A percentile compares a stretch with the other conserved stretches of the same genome.
phyloP scores from a whole-genome alignment of 2,797 vertebrate species.

The Chaunax sp. region DNA sequence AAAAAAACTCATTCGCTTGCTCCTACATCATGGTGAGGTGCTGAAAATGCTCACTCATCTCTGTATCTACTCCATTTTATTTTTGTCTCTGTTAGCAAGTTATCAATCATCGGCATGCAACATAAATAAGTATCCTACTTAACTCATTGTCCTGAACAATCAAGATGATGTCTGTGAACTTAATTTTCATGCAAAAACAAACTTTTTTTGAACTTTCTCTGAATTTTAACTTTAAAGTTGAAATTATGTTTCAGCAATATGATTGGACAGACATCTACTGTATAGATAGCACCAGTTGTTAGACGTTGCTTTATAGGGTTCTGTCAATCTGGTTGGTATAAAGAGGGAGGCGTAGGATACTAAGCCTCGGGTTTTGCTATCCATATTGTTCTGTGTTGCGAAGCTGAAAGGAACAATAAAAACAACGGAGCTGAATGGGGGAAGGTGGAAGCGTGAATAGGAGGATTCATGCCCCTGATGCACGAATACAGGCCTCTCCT shows the following conservation, averaged over 20 bases:
- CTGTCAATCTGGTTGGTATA: constrained; percentile 36
- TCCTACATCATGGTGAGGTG: constrained; percentile 12
- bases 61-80: neutral
- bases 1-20: constrained; percentile 24
- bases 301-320: neutral
- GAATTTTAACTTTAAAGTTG: neutral
- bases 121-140: neutral
- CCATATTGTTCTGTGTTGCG: constrained; percentile 24
- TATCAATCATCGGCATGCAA: neutral
- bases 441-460: constrained; percentile 23
- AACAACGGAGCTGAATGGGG: constrained; percentile 35
- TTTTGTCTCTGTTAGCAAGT: neutral
- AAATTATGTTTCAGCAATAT: too few species aligned
- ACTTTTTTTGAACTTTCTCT: too few species aligned
- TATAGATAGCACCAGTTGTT: too few species aligned
- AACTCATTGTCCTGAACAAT: neutral
- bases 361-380: constrained; percentile 13
- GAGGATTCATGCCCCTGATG: constrained; percentile 48
- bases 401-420: constrained; percentile 52
- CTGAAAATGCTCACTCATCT: constrained; percentile 12
- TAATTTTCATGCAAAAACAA: neutral
- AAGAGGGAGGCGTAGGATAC: too few species aligned
- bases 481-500: constrained; percentile 67
- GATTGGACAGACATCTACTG: too few species aligned
- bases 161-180: neutral